Percentiles rank a stretch among this genome's conserved stretches.
Evolutionary conservation across 2,113 vertebrate species (phyloP).

Genomic region (Axis porcinus): DNA sequence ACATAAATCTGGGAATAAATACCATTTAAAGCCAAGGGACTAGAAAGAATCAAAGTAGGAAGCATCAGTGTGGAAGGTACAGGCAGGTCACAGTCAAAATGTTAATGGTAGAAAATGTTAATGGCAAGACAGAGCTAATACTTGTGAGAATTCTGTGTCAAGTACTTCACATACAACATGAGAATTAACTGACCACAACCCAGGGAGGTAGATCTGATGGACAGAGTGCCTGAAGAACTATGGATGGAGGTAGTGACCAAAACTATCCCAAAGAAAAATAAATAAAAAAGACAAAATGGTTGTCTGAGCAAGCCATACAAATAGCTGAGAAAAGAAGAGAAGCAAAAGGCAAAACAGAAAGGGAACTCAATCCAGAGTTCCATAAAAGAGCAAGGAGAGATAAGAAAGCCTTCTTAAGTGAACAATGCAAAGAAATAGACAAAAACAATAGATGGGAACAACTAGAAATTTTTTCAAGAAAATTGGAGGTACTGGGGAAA

Average conservation of each 20-base stretch:
- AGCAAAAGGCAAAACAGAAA: neutral
- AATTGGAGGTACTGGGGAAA: rapidly evolving
- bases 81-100: neutral
- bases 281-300: neutral
- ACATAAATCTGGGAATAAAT: neutral
- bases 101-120: neutral
- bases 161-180: neutral
- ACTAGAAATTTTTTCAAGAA: neutral
- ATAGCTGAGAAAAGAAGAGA: neutral
- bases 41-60: neutral
- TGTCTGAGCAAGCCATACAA: neutral
- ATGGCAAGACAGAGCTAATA: neutral
- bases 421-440: neutral
- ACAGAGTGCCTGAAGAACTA: neutral
- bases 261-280: neutral
- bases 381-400: neutral
- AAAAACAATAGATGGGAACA: neutral
- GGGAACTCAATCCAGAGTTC: neutral
- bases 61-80: neutral
- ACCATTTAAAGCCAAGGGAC: neutral
- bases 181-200: neutral
- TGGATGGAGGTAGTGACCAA: neutral
- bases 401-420: neutral
- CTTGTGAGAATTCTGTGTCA: neutral
- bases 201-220: neutral